These are phyloP conservation scores for Psittacula derbiana DNA, from an alignment of 2,797 vertebrate species.

Conservation along the genomic window DNA sequence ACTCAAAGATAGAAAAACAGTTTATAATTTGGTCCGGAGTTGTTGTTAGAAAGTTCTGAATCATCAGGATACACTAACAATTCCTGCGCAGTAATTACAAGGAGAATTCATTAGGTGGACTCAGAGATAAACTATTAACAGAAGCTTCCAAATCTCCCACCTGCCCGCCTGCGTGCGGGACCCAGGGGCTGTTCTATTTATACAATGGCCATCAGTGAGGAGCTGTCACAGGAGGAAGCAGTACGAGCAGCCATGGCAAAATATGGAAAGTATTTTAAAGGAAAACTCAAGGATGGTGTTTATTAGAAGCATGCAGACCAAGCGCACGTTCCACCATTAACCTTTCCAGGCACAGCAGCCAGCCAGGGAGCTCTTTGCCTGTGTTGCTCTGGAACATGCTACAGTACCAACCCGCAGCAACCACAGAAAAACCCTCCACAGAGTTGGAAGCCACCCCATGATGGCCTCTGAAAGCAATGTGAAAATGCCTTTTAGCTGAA, in stretches of 20 bases:
- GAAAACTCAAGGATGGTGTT: background rate
- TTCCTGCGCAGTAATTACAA: conserved; percentile 8
- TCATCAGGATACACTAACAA: conserved; percentile 60
- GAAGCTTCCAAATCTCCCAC: conserved; percentile 29
- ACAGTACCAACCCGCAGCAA: background rate
- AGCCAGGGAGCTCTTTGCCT: background rate
- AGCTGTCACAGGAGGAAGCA: background rate
- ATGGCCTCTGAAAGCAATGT: background rate
- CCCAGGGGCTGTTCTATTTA: background rate
- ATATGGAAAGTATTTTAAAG: background rate
- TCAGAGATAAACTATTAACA: conserved; percentile 48
- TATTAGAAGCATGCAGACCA: background rate
- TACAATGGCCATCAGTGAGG: fast-evolving
- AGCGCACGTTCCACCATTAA: background rate
- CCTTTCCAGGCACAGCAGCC: background rate
- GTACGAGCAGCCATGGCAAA: background rate
- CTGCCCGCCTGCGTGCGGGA: background rate
- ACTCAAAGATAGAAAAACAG: conserved; percentile 63
- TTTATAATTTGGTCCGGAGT: conserved; percentile 44
- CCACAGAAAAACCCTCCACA: background rate
- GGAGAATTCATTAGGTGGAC: background rate
- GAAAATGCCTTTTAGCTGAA: background rate
- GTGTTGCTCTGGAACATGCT: background rate
- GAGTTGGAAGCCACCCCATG: fast-evolving
- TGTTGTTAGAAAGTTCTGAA: conserved; percentile 66